Conservation (phyloP, 2,888 invertebrate genomes). For the Heliconius ethilla region DNA sequence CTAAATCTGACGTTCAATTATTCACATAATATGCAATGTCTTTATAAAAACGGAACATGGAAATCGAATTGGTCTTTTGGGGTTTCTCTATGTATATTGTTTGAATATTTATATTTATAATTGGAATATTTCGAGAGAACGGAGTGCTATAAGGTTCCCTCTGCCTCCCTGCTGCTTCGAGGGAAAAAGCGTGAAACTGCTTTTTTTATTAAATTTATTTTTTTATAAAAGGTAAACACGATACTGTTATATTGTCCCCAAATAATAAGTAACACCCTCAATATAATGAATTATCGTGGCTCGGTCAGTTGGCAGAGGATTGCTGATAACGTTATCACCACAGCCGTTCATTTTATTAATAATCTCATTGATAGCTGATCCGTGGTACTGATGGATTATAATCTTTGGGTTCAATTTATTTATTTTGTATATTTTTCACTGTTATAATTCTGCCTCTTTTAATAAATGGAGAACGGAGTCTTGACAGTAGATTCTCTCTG, state of each 20-base stretch:
- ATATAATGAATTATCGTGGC: background rate
- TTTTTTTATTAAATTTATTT: background rate
- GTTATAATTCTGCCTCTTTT: background rate
- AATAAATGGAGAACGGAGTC: background rate
- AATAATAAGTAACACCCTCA: background rate
- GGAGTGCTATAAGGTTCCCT: too few species aligned
- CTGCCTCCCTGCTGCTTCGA: too few species aligned
- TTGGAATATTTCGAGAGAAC: too few species aligned
- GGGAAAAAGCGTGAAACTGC: too few species aligned
- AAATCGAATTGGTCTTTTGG: too few species aligned
- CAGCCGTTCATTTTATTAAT: slow-evolving; percentile 19
- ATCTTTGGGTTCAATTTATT: slow-evolving; percentile 4
- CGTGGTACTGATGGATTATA: slow-evolving; percentile 4
- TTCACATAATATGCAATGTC: too few species aligned
- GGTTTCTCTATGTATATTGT: too few species aligned
- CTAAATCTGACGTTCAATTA: too few species aligned
- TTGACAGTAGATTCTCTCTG: background rate
- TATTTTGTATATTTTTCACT: background rate
- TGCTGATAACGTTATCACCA: slow-evolving; percentile 16
- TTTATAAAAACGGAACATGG: too few species aligned
- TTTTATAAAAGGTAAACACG: background rate
- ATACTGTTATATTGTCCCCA: background rate
- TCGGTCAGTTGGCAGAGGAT: slow-evolving; percentile 8
- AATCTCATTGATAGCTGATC: slow-evolving; percentile 15
- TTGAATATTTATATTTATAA: too few species aligned